Percentiles rank a stretch among this genome's conserved stretches.
These are phyloP conservation scores for Melipona beecheii DNA, from an alignment of 2,888 invertebrate genomes.

Conservation along the genomic window DNA sequence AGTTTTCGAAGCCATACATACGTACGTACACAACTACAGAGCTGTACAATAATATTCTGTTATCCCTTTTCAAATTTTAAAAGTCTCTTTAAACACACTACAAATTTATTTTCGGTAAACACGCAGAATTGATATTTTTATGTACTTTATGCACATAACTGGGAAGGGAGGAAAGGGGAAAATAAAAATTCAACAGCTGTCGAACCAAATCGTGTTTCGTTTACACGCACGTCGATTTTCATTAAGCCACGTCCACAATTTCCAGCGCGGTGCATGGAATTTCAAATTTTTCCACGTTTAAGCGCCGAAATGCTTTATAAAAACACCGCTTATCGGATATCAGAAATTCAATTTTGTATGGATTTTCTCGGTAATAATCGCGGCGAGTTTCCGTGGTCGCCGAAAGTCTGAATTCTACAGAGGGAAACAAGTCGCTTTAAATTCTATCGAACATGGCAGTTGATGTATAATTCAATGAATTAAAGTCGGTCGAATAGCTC, in stretches of 20 bases:
- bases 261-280: neutral
- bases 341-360: neutral
- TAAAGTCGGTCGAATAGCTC: neutral
- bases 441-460: neutral
- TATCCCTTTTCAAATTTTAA: neutral
- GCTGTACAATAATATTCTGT: neutral
- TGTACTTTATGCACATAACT: too few relatives aligned
- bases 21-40: neutral
- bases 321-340: neutral
- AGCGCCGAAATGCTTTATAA: neutral
- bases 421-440: neutral
- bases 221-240: neutral
- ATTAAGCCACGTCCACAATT: neutral
- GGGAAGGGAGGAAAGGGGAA: neutral
- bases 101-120: neutral
- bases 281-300: neutral
- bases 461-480: neutral
- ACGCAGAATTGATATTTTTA: neutral
- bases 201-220: neutral
- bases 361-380: neutral
- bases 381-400: too few relatives aligned
- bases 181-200: neutral
- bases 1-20: neutral
- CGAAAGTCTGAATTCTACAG: neutral
- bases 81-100: neutral